Evolutionary conservation across 2,113 vertebrate species (phyloP).

Genomic region (Prietella phreatophila): DNA sequence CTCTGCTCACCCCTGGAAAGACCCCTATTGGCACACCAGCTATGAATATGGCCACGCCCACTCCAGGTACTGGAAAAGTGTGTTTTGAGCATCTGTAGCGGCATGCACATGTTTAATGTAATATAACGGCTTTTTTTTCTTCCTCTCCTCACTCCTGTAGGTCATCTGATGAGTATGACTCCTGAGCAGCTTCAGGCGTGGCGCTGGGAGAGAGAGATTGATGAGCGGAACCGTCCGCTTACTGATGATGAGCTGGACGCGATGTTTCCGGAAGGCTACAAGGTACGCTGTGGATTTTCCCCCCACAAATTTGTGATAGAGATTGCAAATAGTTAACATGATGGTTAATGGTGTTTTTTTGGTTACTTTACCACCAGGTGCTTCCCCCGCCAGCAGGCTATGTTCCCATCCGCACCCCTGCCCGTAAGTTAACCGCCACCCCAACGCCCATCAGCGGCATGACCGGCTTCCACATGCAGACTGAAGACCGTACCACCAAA

Average conservation of each 20-base stretch:
- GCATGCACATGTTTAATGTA: not conserved
- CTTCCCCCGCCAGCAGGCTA: conserved; percentile 95
- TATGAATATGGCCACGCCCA: conserved; percentile 98
- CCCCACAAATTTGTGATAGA: not conserved
- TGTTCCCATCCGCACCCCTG: conserved; percentile 95
- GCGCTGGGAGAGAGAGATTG: conserved; percentile 98
- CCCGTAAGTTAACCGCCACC: conserved; percentile 92
- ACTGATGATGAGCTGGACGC: conserved; percentile 97
- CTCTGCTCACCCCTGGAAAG: conserved; percentile 93
- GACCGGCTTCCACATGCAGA: conserved; percentile 99
- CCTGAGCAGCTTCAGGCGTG: conserved; percentile 98
- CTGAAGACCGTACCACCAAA: conserved; percentile 91
- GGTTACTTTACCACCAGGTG: conserved; percentile 70
- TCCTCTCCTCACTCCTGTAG: conserved; percentile 58
- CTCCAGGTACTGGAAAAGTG: conserved; percentile 78
- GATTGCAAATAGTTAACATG: not conserved
- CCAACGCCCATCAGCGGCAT: conserved; percentile 96
- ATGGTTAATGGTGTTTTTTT: not conserved
- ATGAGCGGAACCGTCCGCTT: conserved; percentile 94
- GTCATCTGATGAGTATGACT: conserved; percentile 99
- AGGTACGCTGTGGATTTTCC: conserved; percentile 68
- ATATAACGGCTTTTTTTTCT: not conserved
- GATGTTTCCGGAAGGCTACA: conserved; percentile 99
- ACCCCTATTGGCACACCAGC: conserved; percentile 96
- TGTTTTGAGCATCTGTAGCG: not conserved